A percentile compares a stretch with the other conserved stretches of the same genome.
These are phyloP conservation scores for Theocolax elegans DNA, from an alignment of 1,140 invertebrate genomes.

Conservation along the genomic window DNA sequence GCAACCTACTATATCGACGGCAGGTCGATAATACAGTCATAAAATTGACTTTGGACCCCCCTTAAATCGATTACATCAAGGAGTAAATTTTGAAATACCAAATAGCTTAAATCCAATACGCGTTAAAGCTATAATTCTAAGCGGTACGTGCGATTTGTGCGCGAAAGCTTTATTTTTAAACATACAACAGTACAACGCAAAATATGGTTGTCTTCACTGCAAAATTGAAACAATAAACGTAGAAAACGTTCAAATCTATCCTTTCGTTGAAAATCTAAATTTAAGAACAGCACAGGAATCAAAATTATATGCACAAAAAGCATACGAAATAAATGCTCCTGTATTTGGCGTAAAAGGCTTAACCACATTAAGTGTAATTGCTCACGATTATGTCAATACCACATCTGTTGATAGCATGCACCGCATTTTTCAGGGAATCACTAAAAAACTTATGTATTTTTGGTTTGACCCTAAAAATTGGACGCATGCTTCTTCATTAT, in stretches of 20 bases:
- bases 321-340: neutral
- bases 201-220: conserved; percentile 23
- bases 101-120: neutral
- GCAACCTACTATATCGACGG: no score
- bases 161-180: conserved; percentile 32
- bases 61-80: neutral
- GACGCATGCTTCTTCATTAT: neutral
- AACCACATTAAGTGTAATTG: neutral
- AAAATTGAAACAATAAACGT: neutral
- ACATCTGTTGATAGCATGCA: conserved; percentile 8
- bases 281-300: conserved; percentile 39
- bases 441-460: no score
- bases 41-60: no score
- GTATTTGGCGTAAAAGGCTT: neutral
- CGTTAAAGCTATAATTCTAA: neutral
- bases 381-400: neutral
- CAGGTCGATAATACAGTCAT: no score
- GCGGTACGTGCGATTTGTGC: conserved; percentile 39
- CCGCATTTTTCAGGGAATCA: no score
- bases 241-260: no score
- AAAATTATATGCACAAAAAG: neutral
- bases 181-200: conserved; percentile 22
- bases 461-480: conserved; percentile 13
- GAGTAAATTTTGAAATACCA: neutral
- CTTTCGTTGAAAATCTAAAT: neutral